Conservation (phyloP, 2,888 invertebrate species). For the Drosophila paranaensis region DNA sequence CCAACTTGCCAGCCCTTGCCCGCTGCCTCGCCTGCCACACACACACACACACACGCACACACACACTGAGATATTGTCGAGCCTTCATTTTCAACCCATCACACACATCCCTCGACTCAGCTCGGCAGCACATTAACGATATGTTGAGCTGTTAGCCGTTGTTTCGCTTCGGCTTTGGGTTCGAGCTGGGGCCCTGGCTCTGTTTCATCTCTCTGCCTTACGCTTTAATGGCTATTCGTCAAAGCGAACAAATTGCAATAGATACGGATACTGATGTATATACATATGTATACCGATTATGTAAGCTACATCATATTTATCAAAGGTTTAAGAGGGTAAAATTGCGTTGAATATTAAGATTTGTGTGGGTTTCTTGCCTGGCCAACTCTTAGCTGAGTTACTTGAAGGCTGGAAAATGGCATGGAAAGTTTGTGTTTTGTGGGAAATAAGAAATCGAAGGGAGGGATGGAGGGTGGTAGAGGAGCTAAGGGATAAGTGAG, state of each 20-base stretch:
- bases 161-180: constrained; percentile 24
- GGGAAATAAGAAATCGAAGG: not conserved
- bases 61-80: constrained; percentile 8
- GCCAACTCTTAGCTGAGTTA: not conserved
- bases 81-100: constrained; percentile 37
- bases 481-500: not conserved
- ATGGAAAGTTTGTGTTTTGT: not conserved
- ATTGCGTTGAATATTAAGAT: constrained; percentile 21
- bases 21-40: not conserved
- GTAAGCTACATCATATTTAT: constrained; percentile 14
- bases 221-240: constrained; percentile 64
- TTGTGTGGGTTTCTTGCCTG: constrained; percentile 1
- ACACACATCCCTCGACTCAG: constrained; percentile 24
- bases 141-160: constrained; percentile 62
- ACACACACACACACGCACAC: not conserved
- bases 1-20: constrained; percentile 47
- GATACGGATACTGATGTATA: constrained; percentile 34
- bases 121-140: constrained; percentile 64
- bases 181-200: not conserved
- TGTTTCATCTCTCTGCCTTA: constrained; percentile 24
- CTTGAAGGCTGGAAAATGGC: not conserved
- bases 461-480: not conserved
- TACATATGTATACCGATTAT: constrained; percentile 11
- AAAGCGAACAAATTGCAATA: constrained; percentile 57
- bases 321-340: constrained; percentile 9